Percentiles rank a stretch among this genome's conserved stretches.
Conservation (phyloP, 2,888 invertebrate genomes). For the Catocala nupta region DNA sequence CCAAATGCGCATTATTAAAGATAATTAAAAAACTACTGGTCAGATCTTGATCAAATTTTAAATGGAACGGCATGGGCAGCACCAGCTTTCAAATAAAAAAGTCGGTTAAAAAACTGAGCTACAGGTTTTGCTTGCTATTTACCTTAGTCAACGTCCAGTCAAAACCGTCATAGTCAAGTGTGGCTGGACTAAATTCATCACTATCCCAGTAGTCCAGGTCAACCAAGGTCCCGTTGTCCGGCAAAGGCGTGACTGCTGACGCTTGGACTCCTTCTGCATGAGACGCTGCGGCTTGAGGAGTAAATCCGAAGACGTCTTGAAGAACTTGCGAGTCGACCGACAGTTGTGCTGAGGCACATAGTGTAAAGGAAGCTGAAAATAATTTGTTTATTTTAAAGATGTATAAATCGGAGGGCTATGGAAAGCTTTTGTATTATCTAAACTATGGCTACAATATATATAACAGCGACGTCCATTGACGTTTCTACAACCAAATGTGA, state of each 20-base stretch:
- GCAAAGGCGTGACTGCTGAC: slow-evolving; percentile 57
- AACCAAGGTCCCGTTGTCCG: slow-evolving; percentile 55
- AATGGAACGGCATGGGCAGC: too few relatives aligned
- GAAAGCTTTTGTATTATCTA: too few relatives aligned
- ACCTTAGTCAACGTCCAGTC: slow-evolving; percentile 90
- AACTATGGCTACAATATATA: too few relatives aligned
- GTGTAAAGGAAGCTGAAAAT: slow-evolving; percentile 51
- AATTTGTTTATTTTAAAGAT: neutral
- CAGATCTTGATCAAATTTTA: too few relatives aligned
- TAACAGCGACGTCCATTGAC: too few relatives aligned
- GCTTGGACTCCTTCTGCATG: slow-evolving; percentile 49
- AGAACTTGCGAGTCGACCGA: slow-evolving; percentile 58
- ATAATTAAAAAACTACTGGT: too few relatives aligned
- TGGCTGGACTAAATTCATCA: slow-evolving; percentile 62
- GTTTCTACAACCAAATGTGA: too few relatives aligned
- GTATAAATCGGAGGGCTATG: too few relatives aligned
- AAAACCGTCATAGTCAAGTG: slow-evolving; percentile 86
- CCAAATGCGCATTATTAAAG: too few relatives aligned
- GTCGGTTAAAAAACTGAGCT: too few relatives aligned
- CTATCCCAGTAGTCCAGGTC: slow-evolving; percentile 67
- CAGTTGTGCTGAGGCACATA: slow-evolving; percentile 44
- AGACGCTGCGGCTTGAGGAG: slow-evolving; percentile 26
- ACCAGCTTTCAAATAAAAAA: too few relatives aligned
- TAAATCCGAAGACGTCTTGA: slow-evolving; percentile 63
- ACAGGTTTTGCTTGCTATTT: slow-evolving; percentile 31